Conservation (phyloP, 2,113 vertebrate species). For the Vulpes ferrilata region DNA sequence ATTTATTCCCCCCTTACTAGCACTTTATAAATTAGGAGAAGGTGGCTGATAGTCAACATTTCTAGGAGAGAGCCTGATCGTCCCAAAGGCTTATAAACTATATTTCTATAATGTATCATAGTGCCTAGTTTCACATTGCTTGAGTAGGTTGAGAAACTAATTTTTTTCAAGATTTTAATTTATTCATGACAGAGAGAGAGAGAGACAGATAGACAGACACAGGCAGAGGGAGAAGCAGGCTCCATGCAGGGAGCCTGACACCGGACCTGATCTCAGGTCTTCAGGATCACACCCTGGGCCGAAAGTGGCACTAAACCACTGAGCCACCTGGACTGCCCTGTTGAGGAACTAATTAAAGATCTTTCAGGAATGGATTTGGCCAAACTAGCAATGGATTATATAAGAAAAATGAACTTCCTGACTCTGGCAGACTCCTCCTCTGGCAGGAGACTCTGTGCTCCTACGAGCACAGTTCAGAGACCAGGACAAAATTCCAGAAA, state of each 20-base stretch:
- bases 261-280: no score
- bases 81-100: neutral
- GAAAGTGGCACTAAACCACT: no score
- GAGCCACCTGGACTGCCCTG: no score
- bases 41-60: neutral
- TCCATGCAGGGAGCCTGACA: no score
- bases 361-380: neutral
- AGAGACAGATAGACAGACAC: no score
- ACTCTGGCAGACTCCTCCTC: neutral
- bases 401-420: neutral
- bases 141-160: neutral
- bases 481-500: neutral
- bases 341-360: neutral
- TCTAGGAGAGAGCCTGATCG: neutral
- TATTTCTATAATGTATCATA: neutral
- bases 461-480: neutral
- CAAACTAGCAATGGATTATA: neutral
- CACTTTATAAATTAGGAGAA: neutral
- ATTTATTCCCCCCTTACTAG: neutral
- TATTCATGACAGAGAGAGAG: no score
- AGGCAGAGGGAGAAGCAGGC: no score
- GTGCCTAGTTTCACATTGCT: neutral
- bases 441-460: neutral
- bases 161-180: neutral
- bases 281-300: no score